Evolutionary conservation across 2,888 invertebrate species (phyloP).

Genomic region (Hypsopygia costalis): DNA sequence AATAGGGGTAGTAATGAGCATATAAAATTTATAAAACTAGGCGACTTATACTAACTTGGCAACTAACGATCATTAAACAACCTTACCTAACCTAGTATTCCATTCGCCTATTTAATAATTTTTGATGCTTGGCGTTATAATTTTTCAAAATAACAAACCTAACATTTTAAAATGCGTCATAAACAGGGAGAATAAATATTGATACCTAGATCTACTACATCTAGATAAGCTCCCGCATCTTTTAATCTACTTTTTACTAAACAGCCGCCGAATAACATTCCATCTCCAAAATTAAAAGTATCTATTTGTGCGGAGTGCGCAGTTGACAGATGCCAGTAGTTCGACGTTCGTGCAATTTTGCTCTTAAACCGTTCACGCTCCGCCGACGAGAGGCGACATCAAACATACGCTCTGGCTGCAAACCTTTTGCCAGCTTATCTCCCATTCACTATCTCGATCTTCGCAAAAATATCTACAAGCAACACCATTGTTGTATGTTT

Average conservation of each 20-base stretch:
- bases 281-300: conserved; percentile 77
- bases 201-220: background rate
- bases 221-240: background rate
- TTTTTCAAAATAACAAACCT: too few relatives aligned
- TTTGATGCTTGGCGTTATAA: too few relatives aligned
- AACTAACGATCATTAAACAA: too few relatives aligned
- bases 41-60: too few relatives aligned
- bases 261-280: conserved; percentile 45
- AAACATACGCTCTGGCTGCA: conserved; percentile 70
- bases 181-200: too few relatives aligned
- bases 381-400: conserved; percentile 75
- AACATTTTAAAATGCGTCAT: too few relatives aligned
- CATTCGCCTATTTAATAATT: too few relatives aligned
- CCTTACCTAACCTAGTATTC: too few relatives aligned
- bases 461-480: conserved; percentile 66
- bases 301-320: conserved; percentile 62
- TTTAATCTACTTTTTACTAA: background rate
- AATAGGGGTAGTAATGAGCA: too few relatives aligned
- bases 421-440: conserved; percentile 79
- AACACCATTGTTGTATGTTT: conserved; percentile 70
- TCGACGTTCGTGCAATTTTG: conserved; percentile 62
- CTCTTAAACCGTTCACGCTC: conserved; percentile 74
- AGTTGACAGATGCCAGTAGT: conserved; percentile 74
- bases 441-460: conserved; percentile 72
- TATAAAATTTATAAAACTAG: too few relatives aligned